These are phyloP conservation scores for Hymenopus coronatus DNA, from an alignment of 2,888 invertebrate genomes.

Conservation along the genomic window DNA sequence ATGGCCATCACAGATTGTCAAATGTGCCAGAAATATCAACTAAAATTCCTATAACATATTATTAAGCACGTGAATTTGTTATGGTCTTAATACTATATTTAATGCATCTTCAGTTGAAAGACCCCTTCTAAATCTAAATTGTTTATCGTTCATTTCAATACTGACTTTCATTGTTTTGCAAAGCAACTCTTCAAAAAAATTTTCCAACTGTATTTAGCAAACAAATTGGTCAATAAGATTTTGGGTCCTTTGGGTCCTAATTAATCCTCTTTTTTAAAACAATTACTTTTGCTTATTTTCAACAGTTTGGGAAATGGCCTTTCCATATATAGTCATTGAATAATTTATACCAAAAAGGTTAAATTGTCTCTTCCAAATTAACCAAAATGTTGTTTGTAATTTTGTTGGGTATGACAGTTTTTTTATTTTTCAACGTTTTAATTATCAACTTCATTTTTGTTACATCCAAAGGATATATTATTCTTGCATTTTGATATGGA, in stretches of 20 bases:
- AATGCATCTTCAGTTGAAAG: not conserved
- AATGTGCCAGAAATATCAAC: not conserved
- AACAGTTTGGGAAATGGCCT: not conserved
- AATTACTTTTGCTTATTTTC: not conserved
- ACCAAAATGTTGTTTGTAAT: not conserved
- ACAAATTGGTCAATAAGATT: not conserved
- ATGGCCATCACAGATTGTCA: not conserved
- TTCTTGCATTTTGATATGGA: not conserved
- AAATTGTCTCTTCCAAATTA: not conserved
- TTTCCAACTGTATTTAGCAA: not conserved
- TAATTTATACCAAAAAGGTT: not conserved
- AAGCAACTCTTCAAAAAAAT: not conserved
- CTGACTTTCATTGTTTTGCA: not conserved
- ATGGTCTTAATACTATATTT: not conserved
- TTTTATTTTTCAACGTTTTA: not conserved
- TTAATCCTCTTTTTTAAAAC: not conserved
- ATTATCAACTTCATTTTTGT: not conserved
- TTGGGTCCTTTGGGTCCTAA: not conserved
- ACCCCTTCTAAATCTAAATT: not conserved
- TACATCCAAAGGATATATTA: not conserved
- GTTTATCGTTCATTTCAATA: not conserved
- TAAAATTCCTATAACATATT: not conserved
- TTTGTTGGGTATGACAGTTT: not conserved
- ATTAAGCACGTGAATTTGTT: not conserved
- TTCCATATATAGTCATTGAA: not conserved